Base-by-base conservation (phyloP, 2,888 invertebrate species). In the Chelonus formosanus region DNA sequence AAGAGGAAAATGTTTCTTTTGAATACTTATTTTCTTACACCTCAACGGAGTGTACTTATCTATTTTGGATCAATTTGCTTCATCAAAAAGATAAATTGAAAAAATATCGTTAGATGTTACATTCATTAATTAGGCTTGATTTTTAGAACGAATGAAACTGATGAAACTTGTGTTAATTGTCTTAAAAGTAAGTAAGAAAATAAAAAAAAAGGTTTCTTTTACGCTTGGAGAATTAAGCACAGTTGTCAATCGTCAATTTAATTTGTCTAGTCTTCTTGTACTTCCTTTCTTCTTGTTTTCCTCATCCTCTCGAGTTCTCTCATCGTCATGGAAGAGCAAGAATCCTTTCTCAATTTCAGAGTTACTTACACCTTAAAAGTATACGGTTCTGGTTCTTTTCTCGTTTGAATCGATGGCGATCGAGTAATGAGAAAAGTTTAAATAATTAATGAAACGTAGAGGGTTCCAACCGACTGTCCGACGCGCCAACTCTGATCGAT, bases 351-450 rank as follows among this genome's bases (percentile, higher is more conserved):
- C 65, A 40, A 61, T 61, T 64, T 50, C 53, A 60, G 40, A 40
- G 5, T 40, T 40, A 5, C 40, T 40, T 40, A 40, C 40, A 6
- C 40, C 40, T 40, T 40, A 40, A 40, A 40, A 40, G 40, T 40
- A 40, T 40, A 40, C 4, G 3, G 8, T 40, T 20, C 47, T 53
- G 35, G 8, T 60, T 57, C 63, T 65, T 67, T 20, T 20, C 20
- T 7, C 60, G 35, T 58, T 59, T 31, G 65, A 63, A 68, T 68
- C 67, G 60, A 68, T 67, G 67, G 68, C 69, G 67, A 71, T 71
- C 66, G 67, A 53, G 62, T 70, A 70, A 73, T 71, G 71, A 73
- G 69, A 68, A 71, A 73, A 73, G 73, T 73, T 73, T 73, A 69
- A 73, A 73, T 73, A 71, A 73, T 73, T 73, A 73, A 73, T 68